Percentiles rank a stretch among this genome's conserved stretches.
These are phyloP conservation scores for Diorhabda elongata DNA, from an alignment of 1,140 invertebrate species.

Conservation along the genomic window DNA sequence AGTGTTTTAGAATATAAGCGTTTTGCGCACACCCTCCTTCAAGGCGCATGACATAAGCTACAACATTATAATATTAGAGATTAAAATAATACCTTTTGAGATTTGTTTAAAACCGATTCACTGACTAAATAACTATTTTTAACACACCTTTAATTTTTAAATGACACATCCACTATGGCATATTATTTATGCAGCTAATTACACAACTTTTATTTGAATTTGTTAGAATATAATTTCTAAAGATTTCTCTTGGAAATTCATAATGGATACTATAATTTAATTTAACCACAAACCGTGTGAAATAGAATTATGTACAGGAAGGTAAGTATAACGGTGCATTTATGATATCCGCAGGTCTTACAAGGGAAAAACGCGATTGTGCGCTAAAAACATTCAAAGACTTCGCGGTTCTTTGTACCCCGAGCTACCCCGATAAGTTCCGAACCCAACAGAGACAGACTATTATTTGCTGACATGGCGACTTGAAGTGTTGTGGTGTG, in stretches of 20 bases:
- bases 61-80: slow-evolving; percentile 20
- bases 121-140: background rate
- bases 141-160: slow-evolving; percentile 3
- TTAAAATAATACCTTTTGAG: slow-evolving; percentile 7
- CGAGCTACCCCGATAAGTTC: slow-evolving; percentile 42
- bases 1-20: slow-evolving; percentile 41
- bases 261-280: slow-evolving; percentile 5
- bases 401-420: slow-evolving; percentile 41
- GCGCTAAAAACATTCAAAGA: slow-evolving; percentile 37
- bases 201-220: background rate
- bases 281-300: slow-evolving; percentile 22
- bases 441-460: slow-evolving; percentile 34
- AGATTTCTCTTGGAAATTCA: background rate
- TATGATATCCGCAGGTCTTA: slow-evolving; percentile 30
- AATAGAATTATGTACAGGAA: slow-evolving; percentile 29
- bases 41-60: slow-evolving; percentile 38
- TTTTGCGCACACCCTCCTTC: slow-evolving; percentile 41
- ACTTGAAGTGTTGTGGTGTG: slow-evolving; percentile 44
- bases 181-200: background rate
- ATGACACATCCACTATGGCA: background rate
- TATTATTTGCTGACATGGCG: slow-evolving; percentile 47
- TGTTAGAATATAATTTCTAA: background rate
- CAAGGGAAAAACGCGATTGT: slow-evolving; percentile 32
- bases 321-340: slow-evolving; percentile 37
- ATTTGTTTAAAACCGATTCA: background rate